Base-by-base conservation (phyloP, 1,140 invertebrate species). In the Ooceraea biroi region DNA sequence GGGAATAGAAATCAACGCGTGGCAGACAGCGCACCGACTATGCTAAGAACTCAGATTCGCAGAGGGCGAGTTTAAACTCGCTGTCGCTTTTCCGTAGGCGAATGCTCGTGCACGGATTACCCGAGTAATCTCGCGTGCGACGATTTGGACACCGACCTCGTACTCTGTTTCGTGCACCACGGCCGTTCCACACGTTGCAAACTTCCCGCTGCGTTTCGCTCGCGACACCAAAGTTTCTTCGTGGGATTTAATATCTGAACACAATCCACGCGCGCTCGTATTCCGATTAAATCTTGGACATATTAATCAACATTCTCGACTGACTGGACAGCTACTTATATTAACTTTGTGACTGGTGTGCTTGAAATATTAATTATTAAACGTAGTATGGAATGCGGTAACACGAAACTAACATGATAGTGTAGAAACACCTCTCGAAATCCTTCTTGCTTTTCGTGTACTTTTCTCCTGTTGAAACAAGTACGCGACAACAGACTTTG, bases 271-370 rank as follows among this genome's bases (percentile, higher is more conserved):
- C 71, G 19, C 69, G 36, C 36, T 61, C 1, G 41, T 44, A 3
- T 12, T 52, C 52, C 82, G 48, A 88, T 82, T 73, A 60, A 77
- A 82, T 85, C 52, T 82, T 25, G 72, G 41, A 61, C 44, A 60
- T 57, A 86, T 84, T 84, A 78, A 88, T 88, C 57, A 61, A 55
- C 71, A 73, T 72, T 19, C 5, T n/a, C 30, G 5, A 17, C n/a
- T 48, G 65, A 72, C 76, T 48, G 19, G 7, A 17, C 19, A 44
- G 14, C 11, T 65, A 10, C 19, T 55, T 65, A 10, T 11, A 19
- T 50, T 63, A 36, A 77, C 19, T 8, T n/a, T 17, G 14, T 19
- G 30, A 14, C 17, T 19, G 73, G 8, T 30, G 10, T 14, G 27
- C 25, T 66, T 36, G 10, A 66, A 55, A 12, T 27, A 55, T 63